Percentiles rank a stretch among this genome's conserved stretches.
These are phyloP conservation scores for Eudemis profundana DNA, from an alignment of 2,888 invertebrate genomes.

Conservation along the genomic window DNA sequence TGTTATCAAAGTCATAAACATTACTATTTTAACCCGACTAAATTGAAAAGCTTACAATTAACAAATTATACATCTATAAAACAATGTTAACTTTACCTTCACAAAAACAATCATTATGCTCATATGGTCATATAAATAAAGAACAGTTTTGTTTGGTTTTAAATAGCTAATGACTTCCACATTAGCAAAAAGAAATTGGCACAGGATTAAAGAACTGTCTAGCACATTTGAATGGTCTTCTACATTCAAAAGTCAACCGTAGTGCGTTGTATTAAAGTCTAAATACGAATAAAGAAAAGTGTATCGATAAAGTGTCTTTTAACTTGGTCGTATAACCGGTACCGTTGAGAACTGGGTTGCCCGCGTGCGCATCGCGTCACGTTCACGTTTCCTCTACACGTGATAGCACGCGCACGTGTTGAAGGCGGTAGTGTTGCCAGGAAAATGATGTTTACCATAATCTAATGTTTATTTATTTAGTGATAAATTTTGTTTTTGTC, in stretches of 20 bases:
- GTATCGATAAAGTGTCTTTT: neutral
- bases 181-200: neutral
- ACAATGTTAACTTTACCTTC: constrained; percentile 7
- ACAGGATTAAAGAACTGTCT: constrained; percentile 23
- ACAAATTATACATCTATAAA: constrained; percentile 9
- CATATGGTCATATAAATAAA: neutral
- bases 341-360: constrained; percentile 37
- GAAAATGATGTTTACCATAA: constrained; percentile 9
- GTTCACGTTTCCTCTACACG: constrained; percentile 71
- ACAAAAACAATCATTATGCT: neutral
- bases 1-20: constrained; percentile 15
- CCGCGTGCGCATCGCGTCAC: constrained; percentile 55
- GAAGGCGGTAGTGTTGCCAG: constrained; percentile 26
- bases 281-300: neutral
- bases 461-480: constrained; percentile 1
- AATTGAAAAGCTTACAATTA: constrained; percentile 18
- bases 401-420: constrained; percentile 64
- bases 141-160: neutral
- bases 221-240: constrained; percentile 18
- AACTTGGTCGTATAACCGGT: constrained; percentile 16
- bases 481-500: constrained; percentile 2
- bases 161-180: neutral
- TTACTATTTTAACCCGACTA: constrained; percentile 3
- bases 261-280: neutral
- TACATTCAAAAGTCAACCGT: constrained; percentile 1